phyloP scores from a whole-genome alignment of 2,113 vertebrate genomes.

The Nansenia antarctica region DNA sequence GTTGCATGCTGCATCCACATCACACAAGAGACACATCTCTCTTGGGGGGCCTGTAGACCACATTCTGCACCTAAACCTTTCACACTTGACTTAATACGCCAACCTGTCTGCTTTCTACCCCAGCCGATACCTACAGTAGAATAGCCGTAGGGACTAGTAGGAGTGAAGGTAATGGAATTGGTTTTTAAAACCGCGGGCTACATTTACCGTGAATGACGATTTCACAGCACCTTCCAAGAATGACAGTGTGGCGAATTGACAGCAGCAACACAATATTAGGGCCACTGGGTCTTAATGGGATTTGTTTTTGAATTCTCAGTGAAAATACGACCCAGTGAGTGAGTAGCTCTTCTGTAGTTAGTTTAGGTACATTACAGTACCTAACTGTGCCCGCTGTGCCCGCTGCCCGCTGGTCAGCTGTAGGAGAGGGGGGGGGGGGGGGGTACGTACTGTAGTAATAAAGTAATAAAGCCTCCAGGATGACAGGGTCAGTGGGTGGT shows the following conservation, averaged over 20 bases:
- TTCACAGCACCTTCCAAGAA: too few relatives aligned
- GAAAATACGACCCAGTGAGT: too few relatives aligned
- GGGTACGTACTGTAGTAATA: background rate
- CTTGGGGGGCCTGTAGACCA: background rate
- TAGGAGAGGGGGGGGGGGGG: background rate
- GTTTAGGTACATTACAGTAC: too few relatives aligned
- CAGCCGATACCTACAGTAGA: background rate
- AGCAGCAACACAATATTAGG: too few relatives aligned
- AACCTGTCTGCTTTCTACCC: background rate
- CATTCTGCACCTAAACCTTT: background rate
- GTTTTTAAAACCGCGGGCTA: background rate
- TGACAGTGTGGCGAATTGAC: too few relatives aligned
- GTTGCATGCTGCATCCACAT: slow-evolving; percentile 41
- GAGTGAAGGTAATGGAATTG: background rate
- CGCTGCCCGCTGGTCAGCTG: background rate
- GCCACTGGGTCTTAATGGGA: too few relatives aligned
- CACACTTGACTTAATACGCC: background rate
- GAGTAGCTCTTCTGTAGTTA: too few relatives aligned
- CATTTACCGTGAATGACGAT: too few relatives aligned
- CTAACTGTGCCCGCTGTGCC: background rate
- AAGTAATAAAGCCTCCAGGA: background rate
- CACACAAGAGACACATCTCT: background rate
- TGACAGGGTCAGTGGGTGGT: background rate
- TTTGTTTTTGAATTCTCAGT: too few relatives aligned
- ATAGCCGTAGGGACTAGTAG: background rate